phyloP scores from a whole-genome alignment of 1,140 invertebrate species.

The Leptinotarsa undecemlineata region DNA sequence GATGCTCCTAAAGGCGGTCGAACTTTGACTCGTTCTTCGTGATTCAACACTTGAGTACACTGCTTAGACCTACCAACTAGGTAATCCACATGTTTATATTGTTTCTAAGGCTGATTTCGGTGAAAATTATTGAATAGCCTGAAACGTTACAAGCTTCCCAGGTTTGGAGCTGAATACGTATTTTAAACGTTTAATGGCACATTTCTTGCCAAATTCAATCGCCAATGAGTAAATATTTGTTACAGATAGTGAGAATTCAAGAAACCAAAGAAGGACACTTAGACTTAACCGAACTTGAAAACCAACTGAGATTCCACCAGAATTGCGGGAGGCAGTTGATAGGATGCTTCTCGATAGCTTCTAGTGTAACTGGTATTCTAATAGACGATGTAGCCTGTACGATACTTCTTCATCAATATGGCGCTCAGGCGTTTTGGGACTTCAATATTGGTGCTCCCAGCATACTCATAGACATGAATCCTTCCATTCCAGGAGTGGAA shows the following conservation, averaged over 20 bases:
- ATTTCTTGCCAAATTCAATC: not conserved
- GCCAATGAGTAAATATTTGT: not conserved
- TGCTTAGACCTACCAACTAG: too few relatives aligned
- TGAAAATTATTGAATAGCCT: too few relatives aligned
- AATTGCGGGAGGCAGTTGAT: slow-evolving; percentile 67
- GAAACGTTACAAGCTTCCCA: too few relatives aligned
- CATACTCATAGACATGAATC: slow-evolving; percentile 85
- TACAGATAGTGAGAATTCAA: slow-evolving; percentile 74
- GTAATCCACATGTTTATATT: too few relatives aligned
- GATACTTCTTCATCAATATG: slow-evolving; percentile 75
- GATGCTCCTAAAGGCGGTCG: too few relatives aligned
- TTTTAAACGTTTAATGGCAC: too few relatives aligned
- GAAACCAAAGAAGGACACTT: slow-evolving; percentile 79
- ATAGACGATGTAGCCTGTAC: slow-evolving; percentile 84
- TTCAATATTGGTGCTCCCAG: slow-evolving; percentile 86
- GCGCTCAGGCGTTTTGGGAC: slow-evolving; percentile 87
- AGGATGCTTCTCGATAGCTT: slow-evolving; percentile 85
- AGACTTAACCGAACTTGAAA: slow-evolving; percentile 77
- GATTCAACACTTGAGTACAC: too few relatives aligned
- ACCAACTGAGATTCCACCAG: slow-evolving; percentile 67
- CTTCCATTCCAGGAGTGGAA: slow-evolving; percentile 57
- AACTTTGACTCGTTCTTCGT: too few relatives aligned
- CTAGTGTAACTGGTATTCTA: slow-evolving; percentile 87
- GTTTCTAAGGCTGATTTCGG: too few relatives aligned
- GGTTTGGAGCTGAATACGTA: too few relatives aligned